phyloP scores from a whole-genome alignment of 2,888 invertebrate species.

The Trichopria drosophilae region DNA sequence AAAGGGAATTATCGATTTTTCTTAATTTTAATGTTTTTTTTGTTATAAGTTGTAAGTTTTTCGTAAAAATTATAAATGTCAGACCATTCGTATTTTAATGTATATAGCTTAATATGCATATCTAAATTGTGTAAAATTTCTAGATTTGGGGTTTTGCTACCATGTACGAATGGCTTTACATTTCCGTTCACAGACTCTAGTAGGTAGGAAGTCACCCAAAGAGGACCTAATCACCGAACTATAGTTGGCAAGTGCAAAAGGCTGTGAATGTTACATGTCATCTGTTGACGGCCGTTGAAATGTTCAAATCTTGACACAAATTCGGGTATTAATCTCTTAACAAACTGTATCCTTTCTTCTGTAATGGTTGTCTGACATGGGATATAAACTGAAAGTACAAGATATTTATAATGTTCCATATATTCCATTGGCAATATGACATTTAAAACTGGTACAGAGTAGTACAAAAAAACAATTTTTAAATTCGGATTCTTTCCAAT shows the following conservation, averaged over 20 bases:
- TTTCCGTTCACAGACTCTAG: constrained; percentile 23
- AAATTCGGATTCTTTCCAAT: constrained; percentile 28
- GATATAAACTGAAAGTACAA: no score
- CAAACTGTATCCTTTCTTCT: constrained; percentile 1
- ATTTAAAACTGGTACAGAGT: constrained; percentile 12
- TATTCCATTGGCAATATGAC: constrained; percentile 8
- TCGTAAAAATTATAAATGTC: not conserved
- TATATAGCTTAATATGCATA: constrained; percentile 5
- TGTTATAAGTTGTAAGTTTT: not conserved
- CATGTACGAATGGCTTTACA: constrained; percentile 13
- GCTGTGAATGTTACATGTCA: constrained; percentile 25
- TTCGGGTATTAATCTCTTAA: constrained; percentile 5
- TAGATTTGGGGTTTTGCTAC: constrained; percentile 14
- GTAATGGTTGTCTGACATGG: constrained; percentile 1
- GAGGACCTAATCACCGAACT: constrained; percentile 22
- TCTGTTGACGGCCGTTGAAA: constrained; percentile 10
- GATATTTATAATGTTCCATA: constrained; percentile 21
- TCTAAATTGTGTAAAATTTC: constrained; percentile 19
- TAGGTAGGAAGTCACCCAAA: constrained; percentile 21
- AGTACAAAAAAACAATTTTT: constrained; percentile 29
- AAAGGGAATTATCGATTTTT: not conserved
- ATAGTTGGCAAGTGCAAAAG: constrained; percentile 20
- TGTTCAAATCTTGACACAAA: constrained; percentile 16
- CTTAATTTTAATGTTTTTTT: constrained; percentile 6
- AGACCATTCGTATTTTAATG: constrained; percentile 5